Base-by-base conservation (phyloP, 2,888 invertebrate genomes). In the Gryllus longicercus region DNA sequence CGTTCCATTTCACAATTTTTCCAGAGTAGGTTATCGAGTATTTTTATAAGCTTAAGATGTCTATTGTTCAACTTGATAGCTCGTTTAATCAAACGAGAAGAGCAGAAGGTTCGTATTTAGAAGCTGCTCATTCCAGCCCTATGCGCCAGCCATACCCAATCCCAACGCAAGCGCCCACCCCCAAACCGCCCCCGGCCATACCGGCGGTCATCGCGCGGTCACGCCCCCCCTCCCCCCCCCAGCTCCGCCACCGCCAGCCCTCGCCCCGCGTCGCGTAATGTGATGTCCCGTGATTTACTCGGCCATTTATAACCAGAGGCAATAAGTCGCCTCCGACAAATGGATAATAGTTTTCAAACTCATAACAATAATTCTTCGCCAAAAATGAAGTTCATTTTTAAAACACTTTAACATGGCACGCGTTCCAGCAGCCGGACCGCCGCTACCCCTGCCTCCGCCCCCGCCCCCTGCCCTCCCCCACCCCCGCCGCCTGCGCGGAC, bases 301-400 rank as follows among this genome's bases (percentile, higher is more conserved):
- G 23, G 63, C 75, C 82, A 82, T 82, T 78, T 79, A 80, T 82
- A 79, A 79, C 50, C 50, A 74, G 77, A 25, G 75, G 76, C 82
- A 82, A 81, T 82, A 82, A 81, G 81, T 78, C 81, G 38, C 50
- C 51, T n/a, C 74, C 81, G 82, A 81, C 82, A 82, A 82, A 82
- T 80, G 76, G 78, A 78, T 81, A 81, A 82, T 80, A 80, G 81
- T 80, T 80, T 77, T 75, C 80, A 78, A 80, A 78, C 80, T 51
- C 76, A 77, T 78, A 79, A 80, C 79, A 81, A 81, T 80, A 81
- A 82, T 81, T 79, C 80, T 79, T 82, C 81, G 78, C 78, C 21
- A 77, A 63, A 81, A 82, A 82, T 82, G 81, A 82, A 82, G 79
- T 82, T 76, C 76, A 77, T 80, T 82, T 82, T 82, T 82, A 80